Conservation (phyloP, 2,797 vertebrate genomes). For the Ispidina lecontei region DNA sequence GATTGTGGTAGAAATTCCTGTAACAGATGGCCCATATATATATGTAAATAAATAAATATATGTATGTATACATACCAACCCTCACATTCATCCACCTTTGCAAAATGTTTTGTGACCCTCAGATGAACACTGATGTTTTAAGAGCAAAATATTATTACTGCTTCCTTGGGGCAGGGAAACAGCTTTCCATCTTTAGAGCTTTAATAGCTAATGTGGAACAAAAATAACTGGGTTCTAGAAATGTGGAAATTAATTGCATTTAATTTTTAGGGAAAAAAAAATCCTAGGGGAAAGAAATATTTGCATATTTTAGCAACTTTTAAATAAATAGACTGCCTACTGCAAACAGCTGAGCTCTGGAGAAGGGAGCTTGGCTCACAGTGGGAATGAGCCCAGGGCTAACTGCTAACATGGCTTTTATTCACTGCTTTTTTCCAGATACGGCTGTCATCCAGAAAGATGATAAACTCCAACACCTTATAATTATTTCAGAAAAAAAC, state of each 20-base stretch:
- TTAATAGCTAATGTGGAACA: neutral
- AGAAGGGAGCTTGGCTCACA: neutral
- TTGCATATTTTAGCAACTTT: conserved; percentile 25
- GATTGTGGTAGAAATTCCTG: neutral
- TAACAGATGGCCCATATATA: conserved; percentile 1
- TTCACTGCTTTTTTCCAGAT: conserved; percentile 18
- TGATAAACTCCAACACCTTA: conserved; percentile 42
- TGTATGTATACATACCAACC: neutral
- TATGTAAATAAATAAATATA: accelerated
- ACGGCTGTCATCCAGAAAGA: conserved; percentile 22
- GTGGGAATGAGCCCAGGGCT: conserved; percentile 6
- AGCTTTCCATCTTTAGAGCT: neutral
- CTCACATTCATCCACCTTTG: neutral
- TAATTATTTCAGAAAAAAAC: conserved; percentile 40
- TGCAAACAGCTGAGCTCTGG: conserved; percentile 6
- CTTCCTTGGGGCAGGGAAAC: neutral
- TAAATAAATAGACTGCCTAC: conserved; percentile 35
- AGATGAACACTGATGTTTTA: neutral
- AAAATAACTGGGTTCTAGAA: neutral
- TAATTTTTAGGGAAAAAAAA: too few relatives aligned
- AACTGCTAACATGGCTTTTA: neutral
- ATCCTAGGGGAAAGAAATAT: neutral
- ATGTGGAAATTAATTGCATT: neutral
- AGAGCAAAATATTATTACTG: neutral
- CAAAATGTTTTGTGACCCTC: neutral